Evolutionary conservation across 1,140 invertebrate genomes (phyloP), one percentile per base, ranked within the genome.

Genomic region (Drosophila mayri): DNA sequence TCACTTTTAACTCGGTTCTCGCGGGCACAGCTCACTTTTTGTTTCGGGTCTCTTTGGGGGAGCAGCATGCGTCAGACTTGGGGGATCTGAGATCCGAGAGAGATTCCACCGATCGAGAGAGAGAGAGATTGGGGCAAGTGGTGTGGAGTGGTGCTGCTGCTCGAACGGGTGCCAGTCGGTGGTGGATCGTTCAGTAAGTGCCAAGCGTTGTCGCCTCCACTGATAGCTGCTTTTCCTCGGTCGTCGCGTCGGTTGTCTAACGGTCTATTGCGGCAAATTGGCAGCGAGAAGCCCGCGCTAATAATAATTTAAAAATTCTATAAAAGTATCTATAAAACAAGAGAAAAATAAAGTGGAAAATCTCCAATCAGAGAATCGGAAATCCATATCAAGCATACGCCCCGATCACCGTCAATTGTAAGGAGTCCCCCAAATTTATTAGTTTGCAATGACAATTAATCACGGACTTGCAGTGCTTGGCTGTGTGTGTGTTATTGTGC

Each of bases 121-220:
- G 30, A 49, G 25, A 38, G 30, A 22, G 65, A 70, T 37, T 46
- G 67, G 11, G 49, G 66, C 49, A 58, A 66, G 57, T 73, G 59
- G 35, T 52, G 47, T 41, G 52, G 50, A 61, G 47, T 41, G 50
- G 46, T 60, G 65, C 22, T 72, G 65, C n/a, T 43, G 50, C 64
- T 41, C 52, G 62, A 25, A 20, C 35, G 37, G 54, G 6, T 41
- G 54, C 55, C 65, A 61, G 49, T 68, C 67, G 76, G 58, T 55
- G 66, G 71, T 66, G 68, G 62, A 65, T 65, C 52, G 63, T 73
- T 88, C 58, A 87, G 84, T 87, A 86, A 82, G 84, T 87, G 64
- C 80, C 82, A 83, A 86, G 79, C 73, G 83, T n/a, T n/a, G n/a
- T n/a, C n/a, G n/a, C n/a, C 47, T 79, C 83, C 76, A 82, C 79